These are phyloP conservation scores for Aphodius sticticus DNA, from an alignment of 2,888 invertebrate species.

Conservation along the genomic window DNA sequence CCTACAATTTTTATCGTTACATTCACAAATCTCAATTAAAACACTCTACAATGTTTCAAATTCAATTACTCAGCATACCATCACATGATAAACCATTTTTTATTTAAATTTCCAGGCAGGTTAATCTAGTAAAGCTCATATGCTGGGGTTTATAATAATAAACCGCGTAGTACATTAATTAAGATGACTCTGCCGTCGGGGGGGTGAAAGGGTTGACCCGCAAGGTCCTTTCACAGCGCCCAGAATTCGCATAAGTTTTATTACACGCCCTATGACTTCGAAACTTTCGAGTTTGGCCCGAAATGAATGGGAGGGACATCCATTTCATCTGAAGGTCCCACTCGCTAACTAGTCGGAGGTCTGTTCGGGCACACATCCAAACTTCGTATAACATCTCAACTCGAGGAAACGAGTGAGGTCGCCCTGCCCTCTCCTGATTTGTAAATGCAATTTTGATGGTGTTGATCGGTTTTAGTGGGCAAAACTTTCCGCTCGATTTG, in stretches of 20 bases:
- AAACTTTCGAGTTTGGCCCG: not conserved
- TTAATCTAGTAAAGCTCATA: no score
- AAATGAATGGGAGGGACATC: not conserved
- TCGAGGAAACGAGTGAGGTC: not conserved
- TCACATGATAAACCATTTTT: no score
- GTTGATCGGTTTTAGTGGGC: conserved; percentile 33
- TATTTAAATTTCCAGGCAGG: no score
- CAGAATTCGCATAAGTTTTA: not conserved
- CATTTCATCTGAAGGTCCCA: not conserved
- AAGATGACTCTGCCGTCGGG: no score
- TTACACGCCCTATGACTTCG: not conserved
- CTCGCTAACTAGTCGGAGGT: not conserved
- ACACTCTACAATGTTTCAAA: no score
- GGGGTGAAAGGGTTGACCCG: not conserved
- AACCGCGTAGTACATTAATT: no score
- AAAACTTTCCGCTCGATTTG: conserved; percentile 24
- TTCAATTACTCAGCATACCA: no score
- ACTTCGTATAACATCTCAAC: conserved; percentile 12
- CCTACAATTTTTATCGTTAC: no score
- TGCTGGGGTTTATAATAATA: no score
- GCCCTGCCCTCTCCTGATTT: conserved; percentile 27
- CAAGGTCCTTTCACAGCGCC: not conserved
- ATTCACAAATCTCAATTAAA: no score
- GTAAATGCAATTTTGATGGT: conserved; percentile 37
- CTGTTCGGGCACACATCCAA: conserved; percentile 8